phyloP scores from a whole-genome alignment of 2,888 invertebrate genomes.

The Eupithecia pulchellata region DNA sequence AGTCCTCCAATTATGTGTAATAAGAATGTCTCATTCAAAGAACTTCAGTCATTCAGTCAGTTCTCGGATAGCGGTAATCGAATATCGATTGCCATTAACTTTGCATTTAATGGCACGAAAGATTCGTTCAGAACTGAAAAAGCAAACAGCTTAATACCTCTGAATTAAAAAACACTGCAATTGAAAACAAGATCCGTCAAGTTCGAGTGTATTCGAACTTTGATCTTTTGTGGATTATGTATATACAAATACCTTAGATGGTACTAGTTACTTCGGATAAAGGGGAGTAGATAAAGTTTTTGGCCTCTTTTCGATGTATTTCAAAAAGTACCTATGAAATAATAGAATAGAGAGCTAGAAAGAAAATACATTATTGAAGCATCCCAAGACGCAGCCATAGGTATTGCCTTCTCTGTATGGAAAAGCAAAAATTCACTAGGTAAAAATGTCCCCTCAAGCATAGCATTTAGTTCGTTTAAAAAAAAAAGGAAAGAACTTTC shows the following conservation, averaged over 20 bases:
- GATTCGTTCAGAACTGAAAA: neutral
- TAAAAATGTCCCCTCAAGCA: neutral
- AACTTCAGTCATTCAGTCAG: neutral
- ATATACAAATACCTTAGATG: too few species aligned
- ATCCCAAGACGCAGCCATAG: neutral
- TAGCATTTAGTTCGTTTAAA: too few species aligned
- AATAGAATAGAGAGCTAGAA: too few species aligned
- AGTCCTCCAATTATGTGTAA: neutral
- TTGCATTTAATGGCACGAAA: constrained; percentile 17
- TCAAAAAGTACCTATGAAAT: too few species aligned
- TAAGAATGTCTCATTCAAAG: constrained; percentile 7
- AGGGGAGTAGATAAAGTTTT: too few species aligned
- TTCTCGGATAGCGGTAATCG: constrained; percentile 13
- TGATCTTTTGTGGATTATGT: too few species aligned
- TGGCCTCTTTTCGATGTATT: too few species aligned
- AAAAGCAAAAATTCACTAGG: neutral
- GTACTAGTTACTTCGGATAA: too few species aligned
- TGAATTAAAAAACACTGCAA: neutral
- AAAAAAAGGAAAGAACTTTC: too few species aligned
- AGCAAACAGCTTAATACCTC: neutral
- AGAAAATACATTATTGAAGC: too few species aligned
- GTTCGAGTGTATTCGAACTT: too few species aligned
- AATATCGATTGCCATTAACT: constrained; percentile 14
- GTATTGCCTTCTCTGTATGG: neutral
- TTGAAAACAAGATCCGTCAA: too few species aligned